Conservation (phyloP, 1,140 invertebrate genomes). For the Drosophila chauvacae region DNA sequence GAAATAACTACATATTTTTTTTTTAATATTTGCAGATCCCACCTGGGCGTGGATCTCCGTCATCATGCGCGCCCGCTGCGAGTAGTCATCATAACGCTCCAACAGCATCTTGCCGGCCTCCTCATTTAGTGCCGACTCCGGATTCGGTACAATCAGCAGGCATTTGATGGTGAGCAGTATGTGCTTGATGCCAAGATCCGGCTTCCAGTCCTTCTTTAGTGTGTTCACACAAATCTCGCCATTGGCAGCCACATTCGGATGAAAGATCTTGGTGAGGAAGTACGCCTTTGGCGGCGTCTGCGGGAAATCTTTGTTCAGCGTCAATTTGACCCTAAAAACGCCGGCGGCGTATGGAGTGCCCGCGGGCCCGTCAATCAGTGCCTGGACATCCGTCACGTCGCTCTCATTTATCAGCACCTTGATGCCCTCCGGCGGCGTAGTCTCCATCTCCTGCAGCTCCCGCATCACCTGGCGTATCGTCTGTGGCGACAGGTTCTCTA, state of each 20-base stretch:
- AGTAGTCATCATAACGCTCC: slow-evolving; percentile 96
- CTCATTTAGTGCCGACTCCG: slow-evolving; percentile 97
- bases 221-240: slow-evolving; percentile 99
- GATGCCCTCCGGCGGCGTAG: slow-evolving; percentile 94
- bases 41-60: slow-evolving; percentile 95
- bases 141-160: slow-evolving; percentile 96
- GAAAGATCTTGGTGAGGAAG: slow-evolving; percentile 98
- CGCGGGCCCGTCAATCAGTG: slow-evolving; percentile 94
- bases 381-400: slow-evolving; percentile 96
- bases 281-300: slow-evolving; percentile 96
- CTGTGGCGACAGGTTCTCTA: slow-evolving; percentile 97
- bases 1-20: neutral
- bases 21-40: neutral
- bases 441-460: slow-evolving; percentile 91
- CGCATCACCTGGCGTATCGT: slow-evolving; percentile 93
- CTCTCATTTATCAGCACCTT: slow-evolving; percentile 94
- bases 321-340: slow-evolving; percentile 94
- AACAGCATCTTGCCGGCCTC: slow-evolving; percentile 96
- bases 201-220: slow-evolving; percentile 98
- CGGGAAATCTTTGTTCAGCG: slow-evolving; percentile 97
- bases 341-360: slow-evolving; percentile 94
- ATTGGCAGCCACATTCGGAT: slow-evolving; percentile 97
- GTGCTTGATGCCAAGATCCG: slow-evolving; percentile 97
- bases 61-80: slow-evolving; percentile 95
- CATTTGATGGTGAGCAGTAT: slow-evolving; percentile 97